Base-by-base conservation (phyloP, 2,113 vertebrate species). In the Nansenia antarctica region DNA sequence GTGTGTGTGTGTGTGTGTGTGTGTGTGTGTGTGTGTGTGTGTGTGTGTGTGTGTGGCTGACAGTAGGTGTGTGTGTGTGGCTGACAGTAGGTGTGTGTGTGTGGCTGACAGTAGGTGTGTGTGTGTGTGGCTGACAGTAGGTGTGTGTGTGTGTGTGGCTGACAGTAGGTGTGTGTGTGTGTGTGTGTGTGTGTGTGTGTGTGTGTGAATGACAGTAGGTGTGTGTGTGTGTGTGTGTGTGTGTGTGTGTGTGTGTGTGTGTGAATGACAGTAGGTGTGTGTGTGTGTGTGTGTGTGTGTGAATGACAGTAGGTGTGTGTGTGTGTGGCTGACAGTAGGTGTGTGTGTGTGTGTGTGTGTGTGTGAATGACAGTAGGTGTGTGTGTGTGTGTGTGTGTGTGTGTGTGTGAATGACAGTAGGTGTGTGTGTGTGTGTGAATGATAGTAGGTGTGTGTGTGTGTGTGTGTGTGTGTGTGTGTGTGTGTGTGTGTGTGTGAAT, bases 121-220 rank as follows among this genome's bases (percentile, higher is more conserved):
- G 30, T 32, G 29, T 60, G 57, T 58, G 55, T 60, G 58, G 15
- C 27, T 34, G 58, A 31, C 2, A 31, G 1, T 47, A 0, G 15
- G 14, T 63, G 6, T 15, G 35, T 7, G 24, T n/a, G 9, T 35
- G 15, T 31, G 15, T 7, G 29, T 14, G 34, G 11, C 6, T 37
- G 34, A 8, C 6, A 9, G 34, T 37, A 11, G 6, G 34, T 37
- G 34, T 37, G 34, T 37, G 34, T 37, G 34, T 37, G 34, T 37
- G 3, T 42, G 39, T 42, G 39, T 42, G 39, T 42, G 39, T 42
- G 39, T 8, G 26, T 8, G 42, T 18, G n/a, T 35, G 15, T 24
- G 55, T 71, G 69, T 24, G 57, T 42, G 8, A 27, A n/a, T 26
- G 31, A n/a, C n/a, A n/a, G n/a, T n/a, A n/a, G n/a, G n/a, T n/a